These are phyloP conservation scores for Epicampocera succincta DNA, from an alignment of 2,888 invertebrate genomes.

Conservation along the genomic window DNA sequence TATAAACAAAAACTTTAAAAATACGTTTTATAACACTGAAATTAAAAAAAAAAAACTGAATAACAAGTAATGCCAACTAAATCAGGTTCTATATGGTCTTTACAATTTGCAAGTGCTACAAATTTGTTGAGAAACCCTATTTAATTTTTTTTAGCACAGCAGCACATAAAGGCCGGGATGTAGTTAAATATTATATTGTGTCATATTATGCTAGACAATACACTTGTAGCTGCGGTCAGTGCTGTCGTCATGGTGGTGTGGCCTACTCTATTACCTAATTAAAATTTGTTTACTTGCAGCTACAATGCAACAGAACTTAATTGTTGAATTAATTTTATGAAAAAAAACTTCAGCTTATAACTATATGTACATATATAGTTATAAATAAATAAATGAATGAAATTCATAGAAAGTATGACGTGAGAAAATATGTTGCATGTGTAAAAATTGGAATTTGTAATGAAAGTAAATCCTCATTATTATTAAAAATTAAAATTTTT, in stretches of 20 bases:
- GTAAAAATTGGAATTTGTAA: constrained; percentile 13
- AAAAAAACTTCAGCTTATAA: constrained; percentile 10
- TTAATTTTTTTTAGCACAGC: background rate
- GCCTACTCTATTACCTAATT: constrained; percentile 75
- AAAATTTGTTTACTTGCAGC: constrained; percentile 63
- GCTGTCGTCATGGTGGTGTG: constrained; percentile 49
- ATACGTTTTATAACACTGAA: too few species aligned
- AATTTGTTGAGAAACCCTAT: background rate
- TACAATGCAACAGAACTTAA: constrained; percentile 55
- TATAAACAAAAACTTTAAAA: too few species aligned
- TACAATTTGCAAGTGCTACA: too few species aligned
- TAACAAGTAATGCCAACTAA: too few species aligned
- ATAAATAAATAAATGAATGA: constrained; percentile 61
- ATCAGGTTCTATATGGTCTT: too few species aligned
- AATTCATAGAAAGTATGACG: constrained; percentile 68
- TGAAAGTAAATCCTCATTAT: constrained; percentile 23
- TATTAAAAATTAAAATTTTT: constrained; percentile 7
- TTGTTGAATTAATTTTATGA: constrained; percentile 37
- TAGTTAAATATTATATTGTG: constrained; percentile 34
- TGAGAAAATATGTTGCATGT: constrained; percentile 39
- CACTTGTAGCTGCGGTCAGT: constrained; percentile 62
- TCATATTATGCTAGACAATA: constrained; percentile 13
- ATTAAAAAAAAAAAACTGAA: too few species aligned
- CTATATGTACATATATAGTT: constrained; percentile 55
- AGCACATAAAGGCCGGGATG: constrained; percentile 7